Percentiles rank a stretch among this genome's conserved stretches.
These are phyloP conservation scores for Clivina fossor DNA, from an alignment of 2,888 invertebrate species.

Conservation along the genomic window DNA sequence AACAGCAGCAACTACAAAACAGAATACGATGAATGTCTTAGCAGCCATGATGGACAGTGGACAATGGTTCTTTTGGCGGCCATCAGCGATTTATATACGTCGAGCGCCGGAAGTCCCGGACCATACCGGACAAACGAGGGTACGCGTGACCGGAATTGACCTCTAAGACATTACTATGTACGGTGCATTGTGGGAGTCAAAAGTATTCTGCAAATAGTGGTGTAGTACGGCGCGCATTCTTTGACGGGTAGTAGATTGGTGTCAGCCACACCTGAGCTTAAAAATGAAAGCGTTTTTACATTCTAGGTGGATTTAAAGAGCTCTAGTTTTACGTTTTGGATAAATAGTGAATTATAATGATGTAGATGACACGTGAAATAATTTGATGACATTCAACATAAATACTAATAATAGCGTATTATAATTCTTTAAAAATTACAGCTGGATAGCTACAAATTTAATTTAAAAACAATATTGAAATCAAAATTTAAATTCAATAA, in stretches of 20 bases:
- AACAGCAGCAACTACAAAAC: conserved; percentile 14
- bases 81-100: conserved; percentile 25
- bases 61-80: conserved; percentile 20
- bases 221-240: neutral
- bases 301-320: too few species aligned
- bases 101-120: conserved; percentile 18
- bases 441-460: too few species aligned
- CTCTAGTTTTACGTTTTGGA: too few species aligned
- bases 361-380: too few species aligned
- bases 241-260: conserved; percentile 9
- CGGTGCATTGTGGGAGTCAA: neutral
- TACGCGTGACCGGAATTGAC: conserved; percentile 32
- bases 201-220: conserved; percentile 5
- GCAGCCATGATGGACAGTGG: conserved; percentile 25
- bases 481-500: too few species aligned
- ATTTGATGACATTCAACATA: too few species aligned
- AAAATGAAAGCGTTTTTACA: conserved; percentile 27
- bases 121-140: conserved; percentile 28
- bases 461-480: too few species aligned
- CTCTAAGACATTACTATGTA: conserved; percentile 1
- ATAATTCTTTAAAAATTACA: too few species aligned
- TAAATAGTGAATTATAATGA: too few species aligned
- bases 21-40: conserved; percentile 22
- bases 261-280: conserved; percentile 22
- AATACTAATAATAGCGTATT: too few species aligned